Conservation (phyloP, 2,888 invertebrate genomes). For the Stenodera caucasica region DNA sequence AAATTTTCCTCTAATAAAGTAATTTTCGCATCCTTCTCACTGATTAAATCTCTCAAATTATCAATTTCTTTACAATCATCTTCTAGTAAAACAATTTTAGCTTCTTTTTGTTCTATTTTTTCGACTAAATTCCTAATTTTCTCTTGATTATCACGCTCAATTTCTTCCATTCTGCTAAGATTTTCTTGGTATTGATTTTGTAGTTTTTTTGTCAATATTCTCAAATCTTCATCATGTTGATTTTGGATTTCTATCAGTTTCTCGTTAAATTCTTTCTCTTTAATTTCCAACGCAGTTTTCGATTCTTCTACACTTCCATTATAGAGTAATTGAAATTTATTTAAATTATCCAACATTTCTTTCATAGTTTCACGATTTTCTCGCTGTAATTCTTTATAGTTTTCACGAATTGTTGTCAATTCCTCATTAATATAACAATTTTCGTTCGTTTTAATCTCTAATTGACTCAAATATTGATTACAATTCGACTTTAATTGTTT, state of each 20-base stretch:
- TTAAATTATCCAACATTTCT: slow-evolving; percentile 23
- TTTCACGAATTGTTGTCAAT: slow-evolving; percentile 26
- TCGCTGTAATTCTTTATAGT: slow-evolving; percentile 30
- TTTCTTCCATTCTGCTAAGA: slow-evolving; percentile 7
- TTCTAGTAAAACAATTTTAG: slow-evolving; percentile 34
- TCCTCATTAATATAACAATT: slow-evolving; percentile 37
- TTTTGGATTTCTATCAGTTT: not conserved
- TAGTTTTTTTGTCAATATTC: not conserved
- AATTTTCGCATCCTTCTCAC: slow-evolving; percentile 35
- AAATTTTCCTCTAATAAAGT: slow-evolving; percentile 24
- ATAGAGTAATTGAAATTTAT: slow-evolving; percentile 32
- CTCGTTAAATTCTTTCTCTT: slow-evolving; percentile 18
- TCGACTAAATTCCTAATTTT: slow-evolving; percentile 19
- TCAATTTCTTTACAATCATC: slow-evolving; percentile 33
- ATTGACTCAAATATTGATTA: slow-evolving; percentile 50
- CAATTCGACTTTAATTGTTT: slow-evolving; percentile 54
- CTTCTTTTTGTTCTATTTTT: slow-evolving; percentile 31
- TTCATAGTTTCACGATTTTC: slow-evolving; percentile 26
- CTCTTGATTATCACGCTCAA: not conserved
- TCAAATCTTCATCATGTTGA: not conserved
- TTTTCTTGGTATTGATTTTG: not conserved
- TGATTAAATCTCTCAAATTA: slow-evolving; percentile 46
- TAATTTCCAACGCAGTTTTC: slow-evolving; percentile 19
- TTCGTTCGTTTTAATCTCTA: slow-evolving; percentile 28
- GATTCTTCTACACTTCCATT: slow-evolving; percentile 24